Evolutionary conservation across 2,113 vertebrate genomes (phyloP).

Genomic region (Passer domesticus): DNA sequence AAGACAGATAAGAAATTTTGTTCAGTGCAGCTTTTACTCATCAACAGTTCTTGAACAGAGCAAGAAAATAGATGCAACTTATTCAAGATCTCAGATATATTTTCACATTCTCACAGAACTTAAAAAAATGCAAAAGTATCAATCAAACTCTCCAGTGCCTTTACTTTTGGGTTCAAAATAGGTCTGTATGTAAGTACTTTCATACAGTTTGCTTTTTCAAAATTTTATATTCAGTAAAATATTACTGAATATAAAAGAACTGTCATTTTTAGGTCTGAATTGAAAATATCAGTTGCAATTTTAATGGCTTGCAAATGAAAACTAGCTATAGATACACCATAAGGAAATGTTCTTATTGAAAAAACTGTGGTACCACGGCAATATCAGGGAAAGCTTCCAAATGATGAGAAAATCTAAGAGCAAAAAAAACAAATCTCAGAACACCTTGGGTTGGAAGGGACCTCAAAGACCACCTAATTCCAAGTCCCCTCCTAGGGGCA

Average conservation of each 20-base stretch:
- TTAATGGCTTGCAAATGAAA: background rate
- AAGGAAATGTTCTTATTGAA: background rate
- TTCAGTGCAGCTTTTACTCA: background rate
- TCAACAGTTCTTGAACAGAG: background rate
- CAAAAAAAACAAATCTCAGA: background rate
- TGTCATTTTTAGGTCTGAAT: background rate
- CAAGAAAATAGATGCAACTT: background rate
- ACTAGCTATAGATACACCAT: background rate
- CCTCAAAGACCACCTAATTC: background rate
- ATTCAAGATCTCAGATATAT: background rate
- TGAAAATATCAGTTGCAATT: background rate
- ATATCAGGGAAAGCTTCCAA: background rate
- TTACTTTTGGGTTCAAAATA: background rate
- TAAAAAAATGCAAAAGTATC: background rate
- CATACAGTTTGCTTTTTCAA: background rate
- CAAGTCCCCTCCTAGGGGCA: background rate
- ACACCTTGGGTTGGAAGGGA: background rate
- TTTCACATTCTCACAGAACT: background rate
- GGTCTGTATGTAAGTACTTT: background rate
- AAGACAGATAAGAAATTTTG: background rate
- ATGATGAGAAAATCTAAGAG: background rate
- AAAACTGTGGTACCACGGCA: background rate
- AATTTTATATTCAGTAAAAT: background rate
- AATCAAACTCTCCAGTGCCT: background rate
- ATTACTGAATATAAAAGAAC: background rate